These are phyloP conservation scores for Mesembrinibis cayennensis DNA, from an alignment of 2,113 vertebrate species.

Conservation along the genomic window DNA sequence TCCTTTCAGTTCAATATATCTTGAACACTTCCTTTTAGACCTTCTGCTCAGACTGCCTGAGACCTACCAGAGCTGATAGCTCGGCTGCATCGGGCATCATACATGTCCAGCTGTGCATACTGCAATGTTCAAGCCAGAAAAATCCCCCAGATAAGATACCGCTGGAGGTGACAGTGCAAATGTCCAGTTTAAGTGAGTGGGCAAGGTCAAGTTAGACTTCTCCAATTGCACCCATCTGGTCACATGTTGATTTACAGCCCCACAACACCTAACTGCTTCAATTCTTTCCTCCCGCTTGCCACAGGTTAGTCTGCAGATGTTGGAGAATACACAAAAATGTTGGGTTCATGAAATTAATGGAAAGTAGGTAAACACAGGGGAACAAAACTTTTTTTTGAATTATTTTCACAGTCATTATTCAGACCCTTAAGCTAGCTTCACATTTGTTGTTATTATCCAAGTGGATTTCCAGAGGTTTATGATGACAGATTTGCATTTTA, in stretches of 20 bases:
- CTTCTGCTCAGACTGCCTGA: background rate
- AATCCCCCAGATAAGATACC: background rate
- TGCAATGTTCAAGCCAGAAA: background rate
- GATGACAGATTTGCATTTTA: background rate
- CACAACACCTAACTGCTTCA: background rate
- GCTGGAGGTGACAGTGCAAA: background rate
- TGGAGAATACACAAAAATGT: background rate
- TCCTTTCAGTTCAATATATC: background rate
- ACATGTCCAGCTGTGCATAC: background rate
- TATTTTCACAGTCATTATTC: background rate
- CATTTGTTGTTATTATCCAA: background rate
- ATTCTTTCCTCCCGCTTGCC: background rate
- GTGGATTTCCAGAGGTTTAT: background rate
- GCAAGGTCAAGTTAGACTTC: background rate
- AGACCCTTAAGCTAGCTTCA: background rate
- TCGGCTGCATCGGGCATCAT: background rate
- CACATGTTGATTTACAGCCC: background rate
- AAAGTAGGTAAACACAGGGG: background rate
- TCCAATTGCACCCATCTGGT: background rate
- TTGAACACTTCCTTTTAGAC: background rate
- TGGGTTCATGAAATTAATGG: background rate
- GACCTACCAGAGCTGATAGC: background rate
- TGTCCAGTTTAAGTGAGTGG: accelerated
- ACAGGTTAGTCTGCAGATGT: background rate
- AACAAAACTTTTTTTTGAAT: accelerated